These are phyloP conservation scores for Lepidurus packardi DNA, from an alignment of 1,140 invertebrate genomes.

Conservation along the genomic window DNA sequence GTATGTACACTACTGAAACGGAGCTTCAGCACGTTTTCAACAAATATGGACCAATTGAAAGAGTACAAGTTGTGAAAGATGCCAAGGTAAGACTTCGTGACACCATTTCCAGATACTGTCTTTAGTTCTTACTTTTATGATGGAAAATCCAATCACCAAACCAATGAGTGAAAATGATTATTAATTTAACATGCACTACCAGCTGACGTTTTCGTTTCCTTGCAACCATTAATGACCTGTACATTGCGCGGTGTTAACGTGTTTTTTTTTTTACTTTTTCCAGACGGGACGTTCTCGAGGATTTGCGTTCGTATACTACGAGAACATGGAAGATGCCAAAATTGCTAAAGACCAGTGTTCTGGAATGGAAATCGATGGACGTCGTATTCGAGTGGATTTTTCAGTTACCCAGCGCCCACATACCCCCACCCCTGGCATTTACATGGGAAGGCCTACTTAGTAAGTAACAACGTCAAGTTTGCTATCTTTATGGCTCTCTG, in stretches of 20 bases:
- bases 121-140: constrained; percentile 34
- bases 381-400: constrained; percentile 89
- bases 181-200: constrained; percentile 24
- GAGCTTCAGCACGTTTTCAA: constrained; percentile 90
- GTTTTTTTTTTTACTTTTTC: constrained; percentile 25
- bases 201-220: neutral
- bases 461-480: constrained; percentile 44
- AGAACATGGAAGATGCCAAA: constrained; percentile 79
- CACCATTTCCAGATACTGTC: neutral
- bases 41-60: constrained; percentile 85
- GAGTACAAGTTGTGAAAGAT: constrained; percentile 92
- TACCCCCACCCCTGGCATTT: constrained; percentile 95
- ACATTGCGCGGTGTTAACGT: neutral
- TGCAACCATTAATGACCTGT: neutral
- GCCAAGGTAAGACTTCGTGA: constrained; percentile 65
- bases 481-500: neutral
- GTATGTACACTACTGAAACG: constrained; percentile 83
- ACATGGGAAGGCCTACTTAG: constrained; percentile 89
- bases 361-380: constrained; percentile 89
- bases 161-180: constrained; percentile 26
- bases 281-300: constrained; percentile 86
- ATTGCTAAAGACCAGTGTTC: constrained; percentile 88
- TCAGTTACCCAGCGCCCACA: constrained; percentile 96
- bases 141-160: constrained; percentile 34
- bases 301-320: constrained; percentile 96